Percentiles rank a stretch among this genome's conserved stretches.
Conservation (phyloP, 2,797 vertebrate genomes). For the Odontamblyopus lacepedii region DNA sequence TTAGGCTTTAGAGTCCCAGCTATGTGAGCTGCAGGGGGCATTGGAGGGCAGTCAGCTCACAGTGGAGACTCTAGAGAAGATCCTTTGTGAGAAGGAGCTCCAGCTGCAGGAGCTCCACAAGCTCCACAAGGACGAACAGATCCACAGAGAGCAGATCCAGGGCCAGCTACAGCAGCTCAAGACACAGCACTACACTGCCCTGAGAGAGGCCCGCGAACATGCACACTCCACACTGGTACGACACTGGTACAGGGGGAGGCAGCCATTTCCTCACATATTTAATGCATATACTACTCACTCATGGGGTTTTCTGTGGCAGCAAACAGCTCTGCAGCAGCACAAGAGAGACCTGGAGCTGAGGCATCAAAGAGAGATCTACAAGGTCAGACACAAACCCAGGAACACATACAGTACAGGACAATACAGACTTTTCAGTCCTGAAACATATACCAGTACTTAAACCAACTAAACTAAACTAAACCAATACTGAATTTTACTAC, state of each 20-base stretch:
- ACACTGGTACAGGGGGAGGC: constrained; percentile 41
- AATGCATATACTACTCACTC: neutral
- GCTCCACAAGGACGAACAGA: constrained; percentile 39
- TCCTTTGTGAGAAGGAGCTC: constrained; percentile 74
- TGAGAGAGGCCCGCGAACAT: constrained; percentile 54
- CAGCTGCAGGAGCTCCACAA: constrained; percentile 63
- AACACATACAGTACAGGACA: too few relatives aligned
- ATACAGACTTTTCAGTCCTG: too few relatives aligned
- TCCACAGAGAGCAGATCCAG: constrained; percentile 58
- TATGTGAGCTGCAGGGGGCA: constrained; percentile 45
- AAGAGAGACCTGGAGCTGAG: constrained; percentile 45
- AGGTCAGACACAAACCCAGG: constrained; percentile 39
- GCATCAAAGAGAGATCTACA: constrained; percentile 59
- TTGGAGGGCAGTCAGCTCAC: constrained; percentile 42
- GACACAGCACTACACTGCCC: constrained; percentile 38
- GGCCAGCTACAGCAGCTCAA: constrained; percentile 54
- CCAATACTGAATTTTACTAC: too few relatives aligned
- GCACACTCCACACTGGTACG: constrained; percentile 46
- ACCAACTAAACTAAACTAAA: too few relatives aligned
- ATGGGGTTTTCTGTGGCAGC: constrained; percentile 42
- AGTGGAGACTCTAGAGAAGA: constrained; percentile 62
- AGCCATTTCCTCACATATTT: too few relatives aligned
- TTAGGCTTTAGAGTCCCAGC: constrained; percentile 31
- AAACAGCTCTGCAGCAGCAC: constrained; percentile 55
- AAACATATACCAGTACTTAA: too few relatives aligned